Base-by-base conservation (phyloP, 2,888 invertebrate genomes). In the Hirtodrosophila cameraria region DNA sequence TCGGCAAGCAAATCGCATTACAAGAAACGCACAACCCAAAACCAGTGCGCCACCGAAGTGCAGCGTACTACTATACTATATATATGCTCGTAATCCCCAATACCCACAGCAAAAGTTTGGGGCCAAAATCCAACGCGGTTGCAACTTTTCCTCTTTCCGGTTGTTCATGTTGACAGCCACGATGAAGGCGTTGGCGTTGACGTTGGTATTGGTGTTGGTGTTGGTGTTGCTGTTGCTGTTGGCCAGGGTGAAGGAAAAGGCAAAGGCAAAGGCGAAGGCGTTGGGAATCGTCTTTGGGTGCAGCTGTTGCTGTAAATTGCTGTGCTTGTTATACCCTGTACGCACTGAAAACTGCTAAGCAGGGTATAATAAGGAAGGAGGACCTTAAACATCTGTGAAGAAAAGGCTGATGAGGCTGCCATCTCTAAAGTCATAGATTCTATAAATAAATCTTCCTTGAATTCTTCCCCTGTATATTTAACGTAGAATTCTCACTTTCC, bases 91-190 rank as follows among this genome's bases (percentile, higher is more conserved):
- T n/a, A n/a, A n/a, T n/a, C n/a, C n/a, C 30, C 72, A 59, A 53
- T 71, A 28, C 50, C 23, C 42, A 63, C 15, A 52, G 53, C 36
- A 55, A 64, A 60, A 58, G 61, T 57, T 54, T 43, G 58, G 33
- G 11, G 27, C 41, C 30, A 41, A 68, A 76, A 65, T 79, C 61
- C 76, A 60, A 50, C 50, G 72, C 30, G 74, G 74, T 52, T 61
- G 71, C 82, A 85, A 81, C 86, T 83, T 86, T 86, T 86, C 76
- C 86, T 75, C 72, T 75, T 86, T 82, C 84, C 84, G 81, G 52
- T 68, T 61, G 31, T 60, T 59, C 61, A 55, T 63, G 62, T 67
- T 57, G 55, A 59, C 57, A 46, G 62, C 59, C 27, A 46, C 33
- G 39, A 33, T 46, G 36, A 42, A 45, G 59, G 25, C 53, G 9